phyloP scores from a whole-genome alignment of 2,113 vertebrate genomes.

The Hemibagrus wyckioides region DNA sequence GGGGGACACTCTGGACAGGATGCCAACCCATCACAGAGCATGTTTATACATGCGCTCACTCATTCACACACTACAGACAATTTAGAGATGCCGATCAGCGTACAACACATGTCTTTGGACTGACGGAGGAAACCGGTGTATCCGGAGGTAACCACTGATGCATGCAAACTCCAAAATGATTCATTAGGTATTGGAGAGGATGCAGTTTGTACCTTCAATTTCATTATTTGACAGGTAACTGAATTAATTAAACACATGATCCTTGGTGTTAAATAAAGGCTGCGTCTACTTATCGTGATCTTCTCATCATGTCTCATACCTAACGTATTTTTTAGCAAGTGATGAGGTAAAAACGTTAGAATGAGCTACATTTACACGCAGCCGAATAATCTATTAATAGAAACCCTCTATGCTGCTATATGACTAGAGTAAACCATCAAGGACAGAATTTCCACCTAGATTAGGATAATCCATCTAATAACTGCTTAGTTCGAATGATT shows the following conservation, averaged over 20 bases:
- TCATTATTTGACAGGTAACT: background rate
- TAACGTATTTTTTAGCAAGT: background rate
- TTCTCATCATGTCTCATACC: background rate
- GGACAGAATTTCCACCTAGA: background rate
- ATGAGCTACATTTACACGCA: background rate
- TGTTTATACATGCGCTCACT: too few relatives aligned
- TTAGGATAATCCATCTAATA: background rate
- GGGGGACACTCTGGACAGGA: too few relatives aligned
- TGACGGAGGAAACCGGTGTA: too few relatives aligned
- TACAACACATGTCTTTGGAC: too few relatives aligned
- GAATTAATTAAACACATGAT: background rate
- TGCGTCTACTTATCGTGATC: background rate
- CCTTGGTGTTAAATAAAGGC: background rate
- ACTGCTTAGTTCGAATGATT: background rate
- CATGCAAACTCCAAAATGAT: background rate
- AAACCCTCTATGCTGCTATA: background rate
- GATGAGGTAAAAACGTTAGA: background rate
- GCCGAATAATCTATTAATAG: background rate
- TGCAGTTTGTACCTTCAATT: background rate
- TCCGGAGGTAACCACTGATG: too few relatives aligned
- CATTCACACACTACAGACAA: too few relatives aligned
- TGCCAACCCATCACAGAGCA: too few relatives aligned
- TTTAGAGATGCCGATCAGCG: too few relatives aligned
- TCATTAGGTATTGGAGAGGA: background rate
- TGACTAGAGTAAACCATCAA: background rate